These are phyloP conservation scores for Xestia c-nigrum DNA, from an alignment of 2,888 invertebrate genomes.

Conservation along the genomic window DNA sequence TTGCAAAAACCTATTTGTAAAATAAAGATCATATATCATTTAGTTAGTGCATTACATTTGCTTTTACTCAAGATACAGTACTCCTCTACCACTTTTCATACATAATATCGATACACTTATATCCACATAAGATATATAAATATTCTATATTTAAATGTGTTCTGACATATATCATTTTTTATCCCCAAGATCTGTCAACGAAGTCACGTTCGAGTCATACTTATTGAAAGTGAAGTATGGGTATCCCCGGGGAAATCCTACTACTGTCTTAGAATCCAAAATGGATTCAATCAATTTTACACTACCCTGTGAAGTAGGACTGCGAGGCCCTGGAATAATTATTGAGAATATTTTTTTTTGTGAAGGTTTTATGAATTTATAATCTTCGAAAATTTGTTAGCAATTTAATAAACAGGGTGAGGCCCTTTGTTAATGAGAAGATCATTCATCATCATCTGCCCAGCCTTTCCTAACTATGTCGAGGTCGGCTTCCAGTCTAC, in stretches of 20 bases:
- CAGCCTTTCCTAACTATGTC: no score
- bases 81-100: background rate
- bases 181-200: constrained; percentile 28
- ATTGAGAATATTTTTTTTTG: background rate
- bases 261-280: constrained; percentile 67
- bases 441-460: no score
- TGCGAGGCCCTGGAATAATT: background rate
- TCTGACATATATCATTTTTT: constrained; percentile 27
- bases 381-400: background rate
- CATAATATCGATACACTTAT: background rate
- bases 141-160: constrained; percentile 14
- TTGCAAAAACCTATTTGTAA: no score
- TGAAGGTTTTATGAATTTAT: background rate
- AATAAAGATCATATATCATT: no score
- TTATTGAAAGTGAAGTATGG: constrained; percentile 64
- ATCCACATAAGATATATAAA: background rate
- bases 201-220: constrained; percentile 50
- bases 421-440: background rate
- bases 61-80: background rate
- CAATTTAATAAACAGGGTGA: background rate
- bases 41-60: no score
- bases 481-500: no score
- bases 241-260: constrained; percentile 73
- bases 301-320: background rate
- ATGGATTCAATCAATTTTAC: constrained; percentile 66